Base-by-base conservation (phyloP, 2,113 vertebrate species). In the Oncorhynchus clarkii region DNA sequence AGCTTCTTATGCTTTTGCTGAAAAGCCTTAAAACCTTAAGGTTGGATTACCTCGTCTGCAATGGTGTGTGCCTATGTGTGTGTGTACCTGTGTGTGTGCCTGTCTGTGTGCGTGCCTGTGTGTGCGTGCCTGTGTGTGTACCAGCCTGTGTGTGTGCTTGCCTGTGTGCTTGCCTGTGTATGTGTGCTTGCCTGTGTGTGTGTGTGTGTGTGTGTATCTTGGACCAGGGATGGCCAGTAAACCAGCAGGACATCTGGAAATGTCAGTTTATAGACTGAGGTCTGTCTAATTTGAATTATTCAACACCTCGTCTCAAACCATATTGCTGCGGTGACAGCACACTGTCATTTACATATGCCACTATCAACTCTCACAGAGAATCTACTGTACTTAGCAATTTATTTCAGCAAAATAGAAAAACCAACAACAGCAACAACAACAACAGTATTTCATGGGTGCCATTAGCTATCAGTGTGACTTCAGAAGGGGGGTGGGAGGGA, bases 231-330 rank as follows among this genome's bases (percentile, higher is more conserved):
- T 8, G 48, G 70, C 13, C 64, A 59, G 49, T 78, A 66, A 67
- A 76, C 29, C 76, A 78, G 64, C 62, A 60, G 12, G 27, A 72
- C 70, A 72, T 39, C 64, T 34, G 70, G 45, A 62, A 67, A 62
- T 39, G 11, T 2, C 76, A 2, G 12, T 67, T 51, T 9, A 20
- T 26, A 60, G 59, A 48, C 67, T 68, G 51, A 71, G 49, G 18
- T 78, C 65, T 45, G 39, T 45, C 39, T 68, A 51, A 72, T n/a
- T 34, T 77, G 76, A 80, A 75, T 72, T 72, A 78, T 72, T 79
- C 70, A 73, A 12, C 3, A 6, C 9, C 27, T 54, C 11, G 26
- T 22, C 59, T 71, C n/a, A 29, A 16, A 24, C 5, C 39, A 29
- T 51, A 76, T 72, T 39, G 26, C 68, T 48, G 60, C 5, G 62